Base-by-base conservation (phyloP, 2,113 vertebrate species). In the Riparia riparia region DNA sequence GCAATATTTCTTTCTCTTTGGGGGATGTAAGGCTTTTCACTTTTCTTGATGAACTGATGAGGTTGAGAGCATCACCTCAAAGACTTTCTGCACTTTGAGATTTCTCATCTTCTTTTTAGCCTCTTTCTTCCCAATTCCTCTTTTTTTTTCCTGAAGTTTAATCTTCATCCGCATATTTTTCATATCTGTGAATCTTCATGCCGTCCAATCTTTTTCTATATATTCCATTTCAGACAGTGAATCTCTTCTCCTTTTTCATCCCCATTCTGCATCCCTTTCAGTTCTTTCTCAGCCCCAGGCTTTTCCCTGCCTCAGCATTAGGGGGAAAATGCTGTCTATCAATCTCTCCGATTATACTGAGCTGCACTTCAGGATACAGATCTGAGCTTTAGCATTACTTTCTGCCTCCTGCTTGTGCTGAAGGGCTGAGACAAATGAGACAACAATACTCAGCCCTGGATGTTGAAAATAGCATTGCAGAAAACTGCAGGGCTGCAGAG, bases 221-320 rank as follows among this genome's bases (percentile, higher is more conserved):
- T 80, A 88, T 73, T 83, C 74, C 26, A 70, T 88, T 95, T 92
- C 65, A 95, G 82, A 86, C 41, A 77, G 71, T 10, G 22, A 80
- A 83, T 90, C 32, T 86, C 32, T 54, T 76, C 39, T 68, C 41
- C 47, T 89, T 95, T 86, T 83, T 80, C 72, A 78, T 86, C 20
- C 20, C 44, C 17, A 31, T 82, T 95, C 32, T 42, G 14, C 39
- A 32, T 70, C 44, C 39, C 65, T 89, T 76, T 86, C 2, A 0
- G 58, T 24, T 77, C 78, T 57, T 65, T 82, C 69, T 94, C 68
- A 74, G 80, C 68, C 72, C 64, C 60, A 83, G 68, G 85, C 76
- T 86, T 54, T 96, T 89, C 54, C 74, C 18, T 85, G 73, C 63
- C 50, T 50, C 65, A 81, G 60, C 47, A 89, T 61, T 22, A 69